Evolutionary conservation across 2,113 vertebrate genomes (phyloP).

Genomic region (Conger conger): DNA sequence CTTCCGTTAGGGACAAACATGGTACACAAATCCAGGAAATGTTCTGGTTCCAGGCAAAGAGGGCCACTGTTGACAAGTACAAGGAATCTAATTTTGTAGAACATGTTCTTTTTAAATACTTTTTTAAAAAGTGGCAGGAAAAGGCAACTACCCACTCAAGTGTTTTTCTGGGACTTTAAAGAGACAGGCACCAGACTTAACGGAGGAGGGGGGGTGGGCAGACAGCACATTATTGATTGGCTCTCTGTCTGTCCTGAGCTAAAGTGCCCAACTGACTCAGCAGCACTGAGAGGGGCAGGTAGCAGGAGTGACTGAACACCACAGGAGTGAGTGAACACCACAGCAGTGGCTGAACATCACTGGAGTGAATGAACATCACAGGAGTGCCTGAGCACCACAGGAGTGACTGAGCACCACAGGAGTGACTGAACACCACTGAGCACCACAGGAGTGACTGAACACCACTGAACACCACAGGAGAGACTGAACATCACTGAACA

Average conservation of each 20-base stretch:
- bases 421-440: neutral
- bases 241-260: neutral
- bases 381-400: neutral
- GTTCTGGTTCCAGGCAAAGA: too few relatives aligned
- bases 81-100: neutral
- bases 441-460: too few relatives aligned
- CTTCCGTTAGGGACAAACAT: too few relatives aligned
- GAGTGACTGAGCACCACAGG: neutral
- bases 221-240: neutral
- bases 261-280: neutral
- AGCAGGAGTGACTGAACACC: neutral
- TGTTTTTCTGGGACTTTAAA: too few relatives aligned
- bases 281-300: neutral
- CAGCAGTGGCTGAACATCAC: neutral
- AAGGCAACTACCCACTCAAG: neutral
- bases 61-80: too few relatives aligned
- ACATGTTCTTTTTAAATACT: neutral
- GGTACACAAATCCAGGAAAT: too few relatives aligned
- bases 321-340: neutral
- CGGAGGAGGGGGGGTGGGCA: neutral
- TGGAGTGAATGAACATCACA: neutral
- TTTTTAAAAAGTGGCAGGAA: neutral
- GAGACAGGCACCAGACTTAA: too few relatives aligned
- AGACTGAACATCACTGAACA: neutral
- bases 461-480: neutral